phyloP scores from a whole-genome alignment of 2,888 invertebrate genomes.

The Aporophyla nigra region DNA sequence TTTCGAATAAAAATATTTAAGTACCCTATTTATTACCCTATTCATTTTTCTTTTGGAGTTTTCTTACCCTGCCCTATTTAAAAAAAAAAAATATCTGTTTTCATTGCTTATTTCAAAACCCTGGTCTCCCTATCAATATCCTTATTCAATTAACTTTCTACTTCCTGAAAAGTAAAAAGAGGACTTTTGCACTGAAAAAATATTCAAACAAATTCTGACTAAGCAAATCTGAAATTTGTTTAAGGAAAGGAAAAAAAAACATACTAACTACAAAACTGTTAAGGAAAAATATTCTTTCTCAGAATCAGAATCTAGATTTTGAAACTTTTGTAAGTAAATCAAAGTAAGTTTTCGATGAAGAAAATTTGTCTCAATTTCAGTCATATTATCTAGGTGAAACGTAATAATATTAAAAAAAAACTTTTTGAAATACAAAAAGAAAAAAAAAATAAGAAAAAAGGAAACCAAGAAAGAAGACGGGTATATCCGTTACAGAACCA shows the following conservation, averaged over 20 bases:
- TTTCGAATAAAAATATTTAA: background rate
- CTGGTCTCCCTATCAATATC: too few relatives aligned
- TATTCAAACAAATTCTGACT: background rate
- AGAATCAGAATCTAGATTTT: background rate
- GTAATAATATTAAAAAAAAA: too few relatives aligned
- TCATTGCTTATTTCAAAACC: too few relatives aligned
- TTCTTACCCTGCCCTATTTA: background rate
- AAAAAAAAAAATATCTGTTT: too few relatives aligned
- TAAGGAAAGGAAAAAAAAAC: background rate
- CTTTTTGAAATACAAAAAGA: background rate
- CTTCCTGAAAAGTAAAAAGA: background rate
- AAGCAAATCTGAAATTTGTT: background rate
- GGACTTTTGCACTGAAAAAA: background rate
- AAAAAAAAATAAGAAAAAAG: background rate
- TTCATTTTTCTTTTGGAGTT: background rate
- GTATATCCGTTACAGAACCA: background rate
- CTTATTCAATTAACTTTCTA: too few relatives aligned
- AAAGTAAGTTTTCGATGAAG: background rate
- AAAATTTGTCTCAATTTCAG: background rate
- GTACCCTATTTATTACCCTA: background rate
- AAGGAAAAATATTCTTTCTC: background rate
- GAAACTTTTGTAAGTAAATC: background rate
- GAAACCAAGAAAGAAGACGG: background rate
- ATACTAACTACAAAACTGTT: background rate
- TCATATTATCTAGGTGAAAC: background rate